Base-by-base conservation (phyloP, 1,140 invertebrate species). In the Glossosoma conforme region DNA sequence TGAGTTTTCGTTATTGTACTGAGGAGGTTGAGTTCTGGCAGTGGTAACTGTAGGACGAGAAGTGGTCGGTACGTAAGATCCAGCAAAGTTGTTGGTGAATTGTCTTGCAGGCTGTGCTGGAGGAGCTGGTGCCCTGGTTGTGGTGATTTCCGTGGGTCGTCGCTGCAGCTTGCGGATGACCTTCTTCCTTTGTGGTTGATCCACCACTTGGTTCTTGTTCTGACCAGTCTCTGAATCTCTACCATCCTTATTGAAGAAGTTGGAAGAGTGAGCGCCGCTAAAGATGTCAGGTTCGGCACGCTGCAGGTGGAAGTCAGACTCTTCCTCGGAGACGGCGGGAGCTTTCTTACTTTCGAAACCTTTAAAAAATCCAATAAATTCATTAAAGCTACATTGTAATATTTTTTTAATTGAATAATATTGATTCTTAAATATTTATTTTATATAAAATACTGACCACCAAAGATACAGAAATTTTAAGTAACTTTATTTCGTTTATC, bases 261-360 rank as follows among this genome's bases (percentile, higher is more conserved):
- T 83, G 3, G 81, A 81, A 21, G 80, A 85, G 59, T 81, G 81
- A 17, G 79, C 82, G 6, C 80, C 77, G 11, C 79, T 76, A n/a
- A 82, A 69, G 47, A 72, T 70, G 21, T 85, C 84, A 46, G 83
- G 84, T 65, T 89, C 86, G 17, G 85, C 85, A 11, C 84, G 75
- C 60, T 89, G 85, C 4, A 89, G 74, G 59, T 83, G 78, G 65
- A 87, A 89, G 28, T 85, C 82, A 10, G 80, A 73, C 66, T 89
- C 85, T 18, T 83, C 81, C 62, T 89, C 86, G 44, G 72, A 80
- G 53, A 79, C 78, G 41, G 50, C 70, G 61, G 51, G 76, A 15
- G 75, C 63, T 38, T 78, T 77, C 64, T 81, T 83, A 28, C 76
- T 80, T 58, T 82, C 80, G 60, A 74, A 79, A 58, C 77, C 77